These are phyloP conservation scores for Sarotherodon lohbergeri DNA, from an alignment of 2,113 vertebrate species.

Conservation along the genomic window DNA sequence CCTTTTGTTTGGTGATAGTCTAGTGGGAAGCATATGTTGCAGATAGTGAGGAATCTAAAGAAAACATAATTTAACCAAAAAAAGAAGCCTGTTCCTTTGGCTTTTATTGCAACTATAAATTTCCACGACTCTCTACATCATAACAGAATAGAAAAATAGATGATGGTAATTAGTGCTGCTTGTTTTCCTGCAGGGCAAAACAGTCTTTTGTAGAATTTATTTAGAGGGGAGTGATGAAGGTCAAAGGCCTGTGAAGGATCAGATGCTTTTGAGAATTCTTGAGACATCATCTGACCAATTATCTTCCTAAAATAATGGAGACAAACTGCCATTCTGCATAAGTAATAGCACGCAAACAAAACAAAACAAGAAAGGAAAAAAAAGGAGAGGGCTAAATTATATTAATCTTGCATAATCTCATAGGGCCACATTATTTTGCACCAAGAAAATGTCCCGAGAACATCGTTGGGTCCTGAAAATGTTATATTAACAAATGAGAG, in stretches of 20 bases:
- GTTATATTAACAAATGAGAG: conserved; percentile 62
- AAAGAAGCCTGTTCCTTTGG: neutral
- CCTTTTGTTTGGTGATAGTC: neutral
- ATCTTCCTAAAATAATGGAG: neutral
- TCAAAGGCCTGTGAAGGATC: conserved; percentile 1
- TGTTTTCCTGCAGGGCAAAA: neutral
- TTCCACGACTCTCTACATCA: neutral
- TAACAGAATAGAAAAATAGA: neutral
- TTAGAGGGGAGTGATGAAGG: neutral
- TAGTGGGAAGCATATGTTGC: neutral
- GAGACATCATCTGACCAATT: conserved; percentile 21
- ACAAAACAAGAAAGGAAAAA: neutral
- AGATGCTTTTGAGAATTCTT: neutral
- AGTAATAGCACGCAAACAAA: conserved; percentile 1
- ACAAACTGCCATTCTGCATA: neutral
- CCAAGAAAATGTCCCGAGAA: conserved; percentile 34
- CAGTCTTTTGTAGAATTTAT: neutral
- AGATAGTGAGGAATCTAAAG: neutral
- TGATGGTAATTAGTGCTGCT: neutral
- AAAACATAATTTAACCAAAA: neutral
- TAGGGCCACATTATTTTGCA: conserved; percentile 43
- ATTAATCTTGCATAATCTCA: conserved; percentile 8
- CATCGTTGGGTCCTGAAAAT: conserved; percentile 34
- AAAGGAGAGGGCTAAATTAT: neutral
- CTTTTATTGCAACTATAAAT: conserved; percentile 8